Conservation (phyloP, 2,888 invertebrate species). For the Atherix ibis region DNA sequence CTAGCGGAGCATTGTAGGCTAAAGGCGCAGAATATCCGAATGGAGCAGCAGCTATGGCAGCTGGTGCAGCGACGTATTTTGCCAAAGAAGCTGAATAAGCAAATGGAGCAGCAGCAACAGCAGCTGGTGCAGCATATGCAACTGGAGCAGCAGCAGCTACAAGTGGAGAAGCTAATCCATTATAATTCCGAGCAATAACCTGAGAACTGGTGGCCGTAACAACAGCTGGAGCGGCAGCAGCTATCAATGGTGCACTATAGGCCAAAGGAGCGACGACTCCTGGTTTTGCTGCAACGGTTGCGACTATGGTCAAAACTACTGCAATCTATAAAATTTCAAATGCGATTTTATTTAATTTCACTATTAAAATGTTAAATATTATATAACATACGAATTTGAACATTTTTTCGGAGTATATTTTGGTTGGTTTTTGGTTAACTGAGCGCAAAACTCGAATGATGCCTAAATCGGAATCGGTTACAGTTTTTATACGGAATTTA, state of each 20-base stretch:
- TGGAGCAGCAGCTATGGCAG: constrained; percentile 18
- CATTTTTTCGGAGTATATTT: constrained; percentile 2
- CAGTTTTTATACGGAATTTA: too few relatives aligned
- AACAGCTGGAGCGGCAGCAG: constrained; percentile 6
- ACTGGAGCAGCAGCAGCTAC: constrained; percentile 7
- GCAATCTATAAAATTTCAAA: constrained; percentile 1
- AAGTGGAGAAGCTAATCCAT: constrained; percentile 5
- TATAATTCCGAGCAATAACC: constrained; percentile 7
- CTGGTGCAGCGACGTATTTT: constrained; percentile 13
- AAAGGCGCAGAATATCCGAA: constrained; percentile 12
- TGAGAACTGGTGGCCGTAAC: constrained; percentile 6
- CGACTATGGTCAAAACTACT: constrained; percentile 2
- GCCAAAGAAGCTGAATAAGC: constrained; percentile 11
- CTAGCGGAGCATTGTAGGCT: constrained; percentile 3
- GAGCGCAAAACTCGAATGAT: too few relatives aligned
- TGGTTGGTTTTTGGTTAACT: constrained; percentile 2
- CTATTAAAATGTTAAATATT: constrained; percentile 1
- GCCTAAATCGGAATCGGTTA: too few relatives aligned
- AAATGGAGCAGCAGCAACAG: not conserved
- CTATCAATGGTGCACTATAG: constrained; percentile 10
- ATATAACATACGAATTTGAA: constrained; percentile 4
- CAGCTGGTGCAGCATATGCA: constrained; percentile 5
- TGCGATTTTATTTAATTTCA: too few relatives aligned
- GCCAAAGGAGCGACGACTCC: constrained; percentile 10
- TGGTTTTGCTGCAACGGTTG: constrained; percentile 4